Percentiles rank a stretch among this genome's conserved stretches.
phyloP scores from a whole-genome alignment of 2,888 invertebrate species.

The Azorinus chamasolen region DNA sequence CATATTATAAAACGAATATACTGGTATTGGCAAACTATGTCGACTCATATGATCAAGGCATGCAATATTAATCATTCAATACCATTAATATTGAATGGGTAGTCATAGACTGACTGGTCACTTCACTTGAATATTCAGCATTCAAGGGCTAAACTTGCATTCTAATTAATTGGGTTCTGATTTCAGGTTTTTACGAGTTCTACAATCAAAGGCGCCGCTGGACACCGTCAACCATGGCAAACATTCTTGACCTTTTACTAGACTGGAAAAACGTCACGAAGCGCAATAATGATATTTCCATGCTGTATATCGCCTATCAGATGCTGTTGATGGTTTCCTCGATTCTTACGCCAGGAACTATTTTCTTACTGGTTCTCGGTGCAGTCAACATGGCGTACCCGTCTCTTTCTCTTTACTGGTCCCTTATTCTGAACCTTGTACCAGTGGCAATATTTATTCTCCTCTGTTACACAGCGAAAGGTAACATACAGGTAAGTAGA shows the following conservation, averaged over 20 bases:
- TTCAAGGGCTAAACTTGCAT: too few species aligned
- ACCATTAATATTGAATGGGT: too few species aligned
- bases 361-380: conserved; percentile 90
- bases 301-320: conserved; percentile 83
- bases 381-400: conserved; percentile 77
- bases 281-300: conserved; percentile 98
- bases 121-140: too few species aligned
- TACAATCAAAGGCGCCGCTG: conserved; percentile 99
- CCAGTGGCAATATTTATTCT: conserved; percentile 80
- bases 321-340: conserved; percentile 89
- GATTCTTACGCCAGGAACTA: conserved; percentile 95
- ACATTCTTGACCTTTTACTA: conserved; percentile 95
- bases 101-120: too few species aligned
- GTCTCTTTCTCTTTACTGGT: conserved; percentile 87
- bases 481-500: conserved; percentile 91
- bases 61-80: too few species aligned
- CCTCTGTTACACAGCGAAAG: conserved; percentile 76
- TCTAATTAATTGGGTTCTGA: neutral
- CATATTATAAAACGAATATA: too few species aligned
- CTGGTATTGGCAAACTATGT: too few species aligned
- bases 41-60: too few species aligned
- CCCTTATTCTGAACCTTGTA: conserved; percentile 87
- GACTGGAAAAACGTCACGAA: conserved; percentile 89
- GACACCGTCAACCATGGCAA: conserved; percentile 99
- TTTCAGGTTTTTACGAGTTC: conserved; percentile 88